phyloP scores from a whole-genome alignment of 2,797 vertebrate species.

The Acanthiza pusilla region DNA sequence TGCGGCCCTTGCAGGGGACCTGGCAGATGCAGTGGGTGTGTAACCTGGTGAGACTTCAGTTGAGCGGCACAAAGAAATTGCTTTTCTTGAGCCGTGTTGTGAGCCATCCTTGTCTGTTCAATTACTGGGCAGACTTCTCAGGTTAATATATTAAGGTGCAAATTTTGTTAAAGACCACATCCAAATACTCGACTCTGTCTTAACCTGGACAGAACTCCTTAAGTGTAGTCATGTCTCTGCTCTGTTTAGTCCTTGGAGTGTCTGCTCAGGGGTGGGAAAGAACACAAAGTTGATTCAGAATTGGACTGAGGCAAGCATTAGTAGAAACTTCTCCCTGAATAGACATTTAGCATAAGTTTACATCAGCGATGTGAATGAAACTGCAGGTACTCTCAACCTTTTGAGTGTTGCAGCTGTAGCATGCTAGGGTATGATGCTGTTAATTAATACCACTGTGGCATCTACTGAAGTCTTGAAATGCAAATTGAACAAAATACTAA shows the following conservation, averaged over 20 bases:
- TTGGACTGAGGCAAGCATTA: background rate
- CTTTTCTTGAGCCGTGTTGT: background rate
- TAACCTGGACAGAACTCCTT: background rate
- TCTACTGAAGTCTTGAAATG: background rate
- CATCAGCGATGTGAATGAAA: background rate
- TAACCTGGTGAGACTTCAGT: background rate
- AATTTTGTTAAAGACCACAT: background rate
- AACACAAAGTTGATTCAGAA: background rate
- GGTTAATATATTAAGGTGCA: background rate
- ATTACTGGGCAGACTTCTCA: background rate
- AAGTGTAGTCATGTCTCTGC: background rate
- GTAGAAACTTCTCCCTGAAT: background rate
- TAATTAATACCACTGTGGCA: background rate
- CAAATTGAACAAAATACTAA: background rate
- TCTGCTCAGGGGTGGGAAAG: background rate
- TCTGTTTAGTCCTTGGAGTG: background rate
- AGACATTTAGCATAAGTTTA: background rate
- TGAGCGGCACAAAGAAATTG: background rate
- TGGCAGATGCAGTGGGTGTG: background rate
- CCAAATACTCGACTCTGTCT: background rate
- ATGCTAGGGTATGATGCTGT: background rate
- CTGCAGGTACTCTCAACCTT: background rate
- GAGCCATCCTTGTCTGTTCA: background rate
- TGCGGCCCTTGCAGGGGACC: background rate
- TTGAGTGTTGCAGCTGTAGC: background rate